Evolutionary conservation across 2,797 vertebrate genomes (phyloP), one percentile per base, ranked within the genome.

Genomic region (Chrosomus eos): DNA sequence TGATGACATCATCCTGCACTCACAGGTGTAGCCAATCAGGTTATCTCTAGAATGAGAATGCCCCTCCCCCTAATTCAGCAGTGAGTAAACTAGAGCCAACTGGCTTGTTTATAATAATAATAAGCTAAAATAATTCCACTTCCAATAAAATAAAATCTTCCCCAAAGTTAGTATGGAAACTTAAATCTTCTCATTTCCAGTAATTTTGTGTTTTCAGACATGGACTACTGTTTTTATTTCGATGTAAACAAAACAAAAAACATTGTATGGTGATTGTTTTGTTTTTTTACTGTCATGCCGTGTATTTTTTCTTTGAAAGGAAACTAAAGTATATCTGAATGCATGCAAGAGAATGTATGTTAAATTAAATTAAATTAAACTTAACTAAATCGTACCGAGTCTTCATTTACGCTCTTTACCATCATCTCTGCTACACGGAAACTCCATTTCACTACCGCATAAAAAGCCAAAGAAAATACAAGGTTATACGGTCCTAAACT

Each of bases 341-440:
- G 83, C 87, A 88, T 88, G 88, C 18, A 62, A 21, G 26, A 75
- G 26, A 76, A 72, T 79, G 60, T 73, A 72, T 82, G 38, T 76
- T 48, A 53, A 43, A 76, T 31, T 38, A 72, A 83, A 74, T 80
- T 38, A 86, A 80, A 80, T 3, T 23, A 48, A 51, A 21, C 58
- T 77, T 43, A 62, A 83, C 68, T 40, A 51, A 78, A 58, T 11
- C 8, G 2, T 7, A 8, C 11, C 10, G 33, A 16, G 11, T 31
- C n/a, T 77, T 45, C 3, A 16, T 26, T 51, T 7, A 4, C 5
- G 16, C 3, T 31, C 3, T 67, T 74, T 31, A 23, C 58, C 31
- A 66, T 45, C 26, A 53, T 31, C 23, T 38, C 11, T 26, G 33
- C 7, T 5, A 18, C 1, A 28, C 33, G 14, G 9, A 81, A 81